These are phyloP conservation scores for Ophioninae sp. DNA, from an alignment of 2,888 invertebrate species.

Conservation along the genomic window DNA sequence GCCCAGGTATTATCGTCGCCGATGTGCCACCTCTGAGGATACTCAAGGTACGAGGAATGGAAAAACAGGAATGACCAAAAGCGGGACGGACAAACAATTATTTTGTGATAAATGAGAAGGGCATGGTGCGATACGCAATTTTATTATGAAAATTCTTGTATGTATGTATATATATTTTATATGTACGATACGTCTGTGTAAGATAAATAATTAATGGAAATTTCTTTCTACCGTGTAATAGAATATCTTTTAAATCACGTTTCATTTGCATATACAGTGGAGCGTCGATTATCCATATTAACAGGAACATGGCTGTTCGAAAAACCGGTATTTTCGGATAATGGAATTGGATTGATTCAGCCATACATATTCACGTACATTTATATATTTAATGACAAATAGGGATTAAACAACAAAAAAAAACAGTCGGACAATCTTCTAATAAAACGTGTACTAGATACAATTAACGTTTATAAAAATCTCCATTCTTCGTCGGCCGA, in stretches of 20 bases:
- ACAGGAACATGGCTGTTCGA: no score
- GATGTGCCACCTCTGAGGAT: constrained; percentile 76
- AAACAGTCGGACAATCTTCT: no score
- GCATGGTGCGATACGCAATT: constrained; percentile 14
- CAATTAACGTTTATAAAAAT: no score
- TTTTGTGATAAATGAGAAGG: constrained; percentile 20
- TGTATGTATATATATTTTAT: background rate
- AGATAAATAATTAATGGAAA: constrained; percentile 16
- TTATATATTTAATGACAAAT: no score
- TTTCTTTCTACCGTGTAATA: constrained; percentile 3
- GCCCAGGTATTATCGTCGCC: constrained; percentile 68
- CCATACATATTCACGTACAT: no score
- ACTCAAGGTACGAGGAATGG: background rate
- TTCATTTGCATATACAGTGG: background rate
- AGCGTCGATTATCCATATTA: no score
- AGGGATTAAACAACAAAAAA: no score
- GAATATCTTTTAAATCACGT: background rate
- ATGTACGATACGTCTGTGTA: constrained; percentile 1
- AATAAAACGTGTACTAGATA: no score
- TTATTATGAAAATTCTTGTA: background rate
- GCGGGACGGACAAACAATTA: constrained; percentile 7
- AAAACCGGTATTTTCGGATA: no score
- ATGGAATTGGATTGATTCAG: no score
- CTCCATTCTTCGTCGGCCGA: no score
- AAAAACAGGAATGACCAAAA: background rate